These are phyloP conservation scores for Neria commutata DNA, from an alignment of 2,888 invertebrate species.

Conservation along the genomic window DNA sequence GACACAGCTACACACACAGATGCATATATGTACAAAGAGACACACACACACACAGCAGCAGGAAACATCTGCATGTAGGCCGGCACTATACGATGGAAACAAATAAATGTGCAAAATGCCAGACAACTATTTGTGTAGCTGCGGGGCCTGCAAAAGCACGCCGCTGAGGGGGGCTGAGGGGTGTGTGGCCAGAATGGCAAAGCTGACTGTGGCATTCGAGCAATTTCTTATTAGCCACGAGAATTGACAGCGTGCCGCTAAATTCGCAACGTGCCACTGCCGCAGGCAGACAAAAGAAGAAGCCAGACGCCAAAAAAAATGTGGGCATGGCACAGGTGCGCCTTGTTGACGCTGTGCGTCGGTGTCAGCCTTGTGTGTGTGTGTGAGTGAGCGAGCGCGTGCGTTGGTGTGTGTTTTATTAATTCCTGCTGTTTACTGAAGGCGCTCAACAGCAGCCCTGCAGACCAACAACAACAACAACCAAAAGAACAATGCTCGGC, in stretches of 20 bases:
- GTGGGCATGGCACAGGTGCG: too few relatives aligned
- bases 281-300: constrained; percentile 4
- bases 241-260: too few relatives aligned
- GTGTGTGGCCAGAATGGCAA: too few relatives aligned
- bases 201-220: not conserved
- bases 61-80: not conserved
- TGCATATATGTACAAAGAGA: too few relatives aligned
- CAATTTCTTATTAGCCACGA: not conserved
- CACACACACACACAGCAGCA: not conserved
- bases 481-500: too few relatives aligned
- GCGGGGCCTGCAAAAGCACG: too few relatives aligned
- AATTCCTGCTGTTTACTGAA: constrained; percentile 1
- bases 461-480: not conserved
- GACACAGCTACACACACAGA: not conserved
- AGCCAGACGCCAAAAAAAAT: not conserved
- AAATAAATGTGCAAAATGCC: not conserved
- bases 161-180: too few relatives aligned
- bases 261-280: too few relatives aligned
- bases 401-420: not conserved
- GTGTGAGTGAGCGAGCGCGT: not conserved
- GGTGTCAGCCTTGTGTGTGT: too few relatives aligned
- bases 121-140: not conserved
- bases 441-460: not conserved
- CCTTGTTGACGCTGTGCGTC: too few relatives aligned
- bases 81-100: too few relatives aligned